A percentile compares a stretch with the other conserved stretches of the same genome.
Evolutionary conservation across 1,140 invertebrate species (phyloP).

Genomic region (Drosophila pseudoobscura): DNA sequence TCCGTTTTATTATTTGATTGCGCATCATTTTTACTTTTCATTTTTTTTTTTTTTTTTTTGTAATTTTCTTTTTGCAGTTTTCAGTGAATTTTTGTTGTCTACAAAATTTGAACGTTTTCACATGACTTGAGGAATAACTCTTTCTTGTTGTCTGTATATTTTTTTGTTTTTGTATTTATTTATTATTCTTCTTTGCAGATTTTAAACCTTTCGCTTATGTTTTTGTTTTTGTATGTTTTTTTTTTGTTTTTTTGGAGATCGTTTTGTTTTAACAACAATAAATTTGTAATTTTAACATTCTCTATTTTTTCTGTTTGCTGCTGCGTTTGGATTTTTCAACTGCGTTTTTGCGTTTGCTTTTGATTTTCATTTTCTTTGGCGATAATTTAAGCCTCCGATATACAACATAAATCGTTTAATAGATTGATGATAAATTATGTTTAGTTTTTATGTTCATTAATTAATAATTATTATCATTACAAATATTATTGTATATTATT

Average conservation of each 20-base stretch:
- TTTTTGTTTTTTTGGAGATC: slow-evolving; percentile 67
- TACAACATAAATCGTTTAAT: slow-evolving; percentile 77
- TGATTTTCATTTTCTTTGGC: slow-evolving; percentile 76
- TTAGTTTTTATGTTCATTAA: slow-evolving; percentile 34
- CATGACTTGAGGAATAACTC: slow-evolving; percentile 41
- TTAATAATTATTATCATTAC: slow-evolving; percentile 39
- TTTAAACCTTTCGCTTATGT: slow-evolving; percentile 45
- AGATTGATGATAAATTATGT: slow-evolving; percentile 74
- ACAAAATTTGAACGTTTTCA: slow-evolving; percentile 26
- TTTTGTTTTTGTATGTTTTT: slow-evolving; percentile 33
- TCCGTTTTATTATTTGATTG: slow-evolving; percentile 49
- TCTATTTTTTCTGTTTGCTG: slow-evolving; percentile 36
- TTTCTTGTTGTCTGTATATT: slow-evolving; percentile 6
- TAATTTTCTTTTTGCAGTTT: slow-evolving; percentile 48
- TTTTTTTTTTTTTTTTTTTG: slow-evolving; percentile 48
- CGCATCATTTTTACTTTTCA: slow-evolving; percentile 22
- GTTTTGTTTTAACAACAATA: slow-evolving; percentile 46
- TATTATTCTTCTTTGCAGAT: slow-evolving; percentile 41
- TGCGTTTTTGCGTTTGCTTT: slow-evolving; percentile 45
- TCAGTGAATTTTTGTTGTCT: slow-evolving; percentile 8
- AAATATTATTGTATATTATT: slow-evolving; percentile 52
- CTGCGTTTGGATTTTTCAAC: slow-evolving; percentile 39
- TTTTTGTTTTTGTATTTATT: slow-evolving; percentile 38
- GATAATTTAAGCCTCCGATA: slow-evolving; percentile 83
- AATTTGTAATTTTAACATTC: slow-evolving; percentile 11